Evolutionary conservation across 1,140 invertebrate species (phyloP), one percentile per base, ranked within the genome.

Genomic region (Hylaeus anthracinus): DNA sequence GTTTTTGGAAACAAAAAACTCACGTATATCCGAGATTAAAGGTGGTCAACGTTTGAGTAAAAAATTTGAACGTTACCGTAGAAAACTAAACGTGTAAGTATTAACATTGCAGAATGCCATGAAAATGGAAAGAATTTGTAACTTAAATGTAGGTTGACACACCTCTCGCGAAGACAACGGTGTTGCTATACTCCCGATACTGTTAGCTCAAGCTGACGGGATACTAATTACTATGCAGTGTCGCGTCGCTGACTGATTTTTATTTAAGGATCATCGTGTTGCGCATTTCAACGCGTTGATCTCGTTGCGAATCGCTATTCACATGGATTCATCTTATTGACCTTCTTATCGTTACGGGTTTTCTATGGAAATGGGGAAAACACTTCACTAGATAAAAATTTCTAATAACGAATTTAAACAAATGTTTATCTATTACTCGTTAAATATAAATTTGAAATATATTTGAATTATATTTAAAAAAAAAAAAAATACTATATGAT

Each of bases 111-210:
- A 67, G 53, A 48, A 70, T 75, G 64, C 64, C 70, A 80, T 71
- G 82, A 55, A 65, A 58, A 69, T 10, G 67, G 26, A 75, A 43
- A 75, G 75, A 55, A 83, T 71, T 65, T 70, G 60, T 67, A 69
- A 55, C 70, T n/a, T 67, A 53, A 76, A 85, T 85, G 82, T 84
- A 66, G 83, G 83, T 85, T 85, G 82, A 80, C 83, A 84, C 82
- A 64, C 75, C 58, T 79, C 48, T 79, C 53, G 70, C 69, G 61
- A 74, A 41, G 76, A 73, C 82, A 58, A 81, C 69, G 69, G 51
- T 81, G 55, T 45, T 37, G 39, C 53, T 66, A 73, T 78, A 86
- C 83, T 69, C 79, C 65, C 55, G 72, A 79, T 85, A 85, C 84
- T 86, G 84, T 86, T 86, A 86, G 45, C 53, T 58, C 15, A 58